Conservation (phyloP, 2,797 vertebrate species). For the Pitangus sulphuratus region DNA sequence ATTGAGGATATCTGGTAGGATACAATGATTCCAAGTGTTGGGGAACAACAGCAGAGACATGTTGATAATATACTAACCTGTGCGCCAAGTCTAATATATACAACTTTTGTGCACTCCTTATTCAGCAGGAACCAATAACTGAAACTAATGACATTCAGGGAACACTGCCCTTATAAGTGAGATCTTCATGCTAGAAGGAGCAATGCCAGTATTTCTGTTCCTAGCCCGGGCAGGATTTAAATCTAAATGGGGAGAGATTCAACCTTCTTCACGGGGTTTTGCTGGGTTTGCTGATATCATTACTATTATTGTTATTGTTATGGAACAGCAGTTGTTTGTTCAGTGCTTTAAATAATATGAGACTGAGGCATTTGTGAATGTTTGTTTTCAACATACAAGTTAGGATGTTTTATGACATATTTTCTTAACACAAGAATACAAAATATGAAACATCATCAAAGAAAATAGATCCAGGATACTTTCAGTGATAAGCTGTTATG, state of each 20-base stretch:
- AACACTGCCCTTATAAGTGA: slow-evolving; percentile 48
- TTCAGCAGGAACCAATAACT: slow-evolving; percentile 48
- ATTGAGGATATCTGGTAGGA: slow-evolving; percentile 3
- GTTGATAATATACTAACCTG: slow-evolving; percentile 21
- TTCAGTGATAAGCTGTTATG: slow-evolving; percentile 37
- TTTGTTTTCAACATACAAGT: slow-evolving; percentile 10
- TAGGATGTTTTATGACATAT: slow-evolving; percentile 38
- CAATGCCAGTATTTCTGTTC: slow-evolving; percentile 51
- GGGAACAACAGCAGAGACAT: background rate
- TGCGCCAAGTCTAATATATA: background rate
- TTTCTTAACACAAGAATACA: background rate
- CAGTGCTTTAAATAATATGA: slow-evolving; percentile 26
- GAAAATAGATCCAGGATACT: slow-evolving; percentile 45
- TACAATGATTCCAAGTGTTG: background rate
- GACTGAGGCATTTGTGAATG: background rate
- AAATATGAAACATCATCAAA: slow-evolving; percentile 17
- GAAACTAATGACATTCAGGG: slow-evolving; percentile 67
- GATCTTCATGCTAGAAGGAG: slow-evolving; percentile 59
- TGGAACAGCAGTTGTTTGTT: slow-evolving; percentile 21
- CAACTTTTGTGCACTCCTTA: slow-evolving; percentile 15
- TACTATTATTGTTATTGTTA: background rate
- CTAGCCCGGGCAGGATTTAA: slow-evolving; percentile 18
- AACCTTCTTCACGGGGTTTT: background rate
- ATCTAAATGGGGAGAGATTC: slow-evolving; percentile 11
- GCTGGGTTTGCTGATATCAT: background rate